Evolutionary conservation across 2,888 invertebrate genomes (phyloP), one percentile per base, ranked within the genome.

Genomic region (Nephrotoma appendiculata): DNA sequence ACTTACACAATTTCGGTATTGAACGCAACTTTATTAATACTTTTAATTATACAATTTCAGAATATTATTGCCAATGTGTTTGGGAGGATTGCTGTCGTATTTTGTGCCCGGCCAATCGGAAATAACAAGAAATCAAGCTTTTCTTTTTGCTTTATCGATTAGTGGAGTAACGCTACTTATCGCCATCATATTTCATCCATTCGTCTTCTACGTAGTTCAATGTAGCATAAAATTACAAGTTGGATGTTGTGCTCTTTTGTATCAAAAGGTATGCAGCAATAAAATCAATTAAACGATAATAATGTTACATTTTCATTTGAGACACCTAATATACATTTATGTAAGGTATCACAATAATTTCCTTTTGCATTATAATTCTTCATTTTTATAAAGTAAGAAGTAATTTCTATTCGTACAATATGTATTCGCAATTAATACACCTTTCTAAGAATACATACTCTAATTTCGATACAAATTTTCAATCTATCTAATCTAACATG

Each of bases 151-250:
- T 0, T 90, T 92, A 0, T 94, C 94, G 0, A 94, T 96, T 42
- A 94, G 95, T 89, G 91, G 92, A 4, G 92, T 93, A 87, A 93
- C 93, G 48, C 90, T 93, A 6, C 87, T 93, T 48, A 93, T 93
- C 87, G 92, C 94, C 83, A 90, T 95, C 83, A 92, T 94, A 86
- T 93, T 95, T 88, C 96, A 96, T 90, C 95, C 95, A 0, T 96
- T 95, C 89, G 95, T 96, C 92, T 94, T 95, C 91, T 94, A 92
- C 19, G 93, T 95, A 41, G 92, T 95, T 88, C 94, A 95, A 90
- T 92, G 95, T 88, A 95, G 95, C 71, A 94, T 95, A 92, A 93
- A 94, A 90, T 92, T 95, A 88, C 92, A 96, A 0, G 92, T 96
- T 0, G 95, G 95, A 0, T 93, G 95, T 86, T 86, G 42, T 52